Percentiles rank a stretch among this genome's conserved stretches.
Conservation (phyloP, 1,140 invertebrate species). For the Papilio aristodemus region DNA sequence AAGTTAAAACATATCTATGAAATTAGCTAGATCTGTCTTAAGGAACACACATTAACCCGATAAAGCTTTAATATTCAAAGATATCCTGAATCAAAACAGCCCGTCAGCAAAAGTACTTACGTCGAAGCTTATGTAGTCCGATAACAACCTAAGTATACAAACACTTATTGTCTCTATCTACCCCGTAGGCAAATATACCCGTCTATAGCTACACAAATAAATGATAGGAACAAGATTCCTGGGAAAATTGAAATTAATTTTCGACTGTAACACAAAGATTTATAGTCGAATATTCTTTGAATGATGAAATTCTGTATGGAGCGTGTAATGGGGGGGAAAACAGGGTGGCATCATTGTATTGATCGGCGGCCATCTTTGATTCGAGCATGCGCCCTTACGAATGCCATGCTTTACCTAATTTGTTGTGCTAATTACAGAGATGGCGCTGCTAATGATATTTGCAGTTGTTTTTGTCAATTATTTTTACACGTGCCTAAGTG, state of each 20-base stretch:
- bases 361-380: conserved; percentile 73
- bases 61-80: conserved; percentile 23
- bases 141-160: conserved; percentile 25
- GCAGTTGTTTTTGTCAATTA: conserved; percentile 29
- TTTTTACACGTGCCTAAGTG: neutral
- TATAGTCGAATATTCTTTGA: conserved; percentile 41
- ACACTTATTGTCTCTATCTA: conserved; percentile 27
- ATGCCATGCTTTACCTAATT: conserved; percentile 23
- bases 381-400: conserved; percentile 59
- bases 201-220: conserved; percentile 49
- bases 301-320: conserved; percentile 17
- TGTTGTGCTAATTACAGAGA: conserved; percentile 47
- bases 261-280: conserved; percentile 18
- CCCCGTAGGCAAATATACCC: conserved; percentile 34
- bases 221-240: conserved; percentile 49
- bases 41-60: conserved; percentile 8
- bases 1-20: neutral
- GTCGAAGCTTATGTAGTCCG: conserved; percentile 14
- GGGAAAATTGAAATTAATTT: conserved; percentile 32
- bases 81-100: conserved; percentile 23
- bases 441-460: conserved; percentile 56
- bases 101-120: conserved; percentile 27
- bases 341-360: conserved; percentile 64
- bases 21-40: neutral
- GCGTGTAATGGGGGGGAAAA: conserved; percentile 45